Percentiles rank a stretch among this genome's conserved stretches.
Evolutionary conservation across 2,797 vertebrate genomes (phyloP).

Genomic region (Sternotherus odoratus): DNA sequence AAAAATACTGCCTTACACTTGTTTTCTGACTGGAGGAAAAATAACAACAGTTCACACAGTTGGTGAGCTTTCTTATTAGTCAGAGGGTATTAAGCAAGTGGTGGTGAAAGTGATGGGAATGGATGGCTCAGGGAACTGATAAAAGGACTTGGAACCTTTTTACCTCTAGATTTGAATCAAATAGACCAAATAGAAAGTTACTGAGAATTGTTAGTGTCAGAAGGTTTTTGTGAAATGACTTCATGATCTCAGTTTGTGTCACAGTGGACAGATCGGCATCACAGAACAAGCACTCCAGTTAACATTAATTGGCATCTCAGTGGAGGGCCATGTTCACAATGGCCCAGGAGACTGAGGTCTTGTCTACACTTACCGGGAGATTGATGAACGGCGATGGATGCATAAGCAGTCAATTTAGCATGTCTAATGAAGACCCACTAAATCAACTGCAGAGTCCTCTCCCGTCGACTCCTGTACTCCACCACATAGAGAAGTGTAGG

Average conservation of each 20-base stretch:
- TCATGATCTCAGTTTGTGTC: slow-evolving; percentile 8
- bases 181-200: slow-evolving; percentile 37
- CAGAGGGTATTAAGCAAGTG: slow-evolving; percentile 70
- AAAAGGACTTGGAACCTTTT: slow-evolving; percentile 50
- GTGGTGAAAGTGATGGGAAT: slow-evolving; percentile 60
- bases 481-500: no score
- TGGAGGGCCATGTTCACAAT: slow-evolving; percentile 47
- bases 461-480: no score
- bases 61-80: slow-evolving; percentile 68
- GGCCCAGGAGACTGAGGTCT: neutral
- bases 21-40: slow-evolving; percentile 69
- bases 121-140: slow-evolving; percentile 63
- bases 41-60: slow-evolving; percentile 54
- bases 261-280: slow-evolving; percentile 45
- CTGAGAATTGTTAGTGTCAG: neutral
- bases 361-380: neutral
- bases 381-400: no score
- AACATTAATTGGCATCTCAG: slow-evolving; percentile 59
- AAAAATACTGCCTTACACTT: slow-evolving; percentile 71
- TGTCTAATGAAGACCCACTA: no score
- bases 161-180: slow-evolving; percentile 56
- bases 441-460: no score
- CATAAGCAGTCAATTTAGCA: no score
- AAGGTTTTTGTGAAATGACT: slow-evolving; percentile 51
- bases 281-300: neutral